Percentiles rank a stretch among this genome's conserved stretches.
Conservation (phyloP, 37 sponge, comb jelly and placozoan genomes). For the Crambe crambe region DNA sequence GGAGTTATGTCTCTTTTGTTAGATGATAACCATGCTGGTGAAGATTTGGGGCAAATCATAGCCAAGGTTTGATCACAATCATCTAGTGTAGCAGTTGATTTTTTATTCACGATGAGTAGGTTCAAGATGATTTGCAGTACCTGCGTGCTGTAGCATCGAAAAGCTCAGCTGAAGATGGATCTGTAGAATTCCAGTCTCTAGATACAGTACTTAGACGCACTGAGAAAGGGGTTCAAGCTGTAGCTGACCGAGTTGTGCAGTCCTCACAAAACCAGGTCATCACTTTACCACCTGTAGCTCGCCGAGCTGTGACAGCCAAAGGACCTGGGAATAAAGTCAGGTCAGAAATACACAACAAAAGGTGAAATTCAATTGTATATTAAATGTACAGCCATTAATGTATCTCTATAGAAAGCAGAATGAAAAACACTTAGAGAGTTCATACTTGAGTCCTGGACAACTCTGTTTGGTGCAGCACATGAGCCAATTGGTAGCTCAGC, state of each 20-base stretch:
- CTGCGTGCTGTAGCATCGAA: slow-evolving; percentile 36
- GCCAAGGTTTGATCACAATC: slow-evolving; percentile 36
- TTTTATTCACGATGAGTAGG: slow-evolving; percentile 8
- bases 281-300: slow-evolving; percentile 57
- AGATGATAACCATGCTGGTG: not conserved
- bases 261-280: slow-evolving; percentile 56
- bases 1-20: not conserved
- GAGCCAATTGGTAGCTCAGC: slow-evolving; percentile 36
- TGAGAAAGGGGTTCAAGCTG: slow-evolving; percentile 65
- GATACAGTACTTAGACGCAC: slow-evolving; percentile 60
- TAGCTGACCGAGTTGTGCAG: slow-evolving; percentile 56
- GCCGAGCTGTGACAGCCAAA: not conserved
- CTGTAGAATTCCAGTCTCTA: slow-evolving; percentile 48
- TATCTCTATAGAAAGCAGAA: too few species aligned
- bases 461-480: slow-evolving; percentile 16
- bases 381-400: too few species aligned
- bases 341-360: not conserved
- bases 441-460: slow-evolving; percentile 34
- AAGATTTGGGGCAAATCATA: slow-evolving; percentile 61
- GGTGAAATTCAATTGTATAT: too few species aligned
- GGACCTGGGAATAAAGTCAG: not conserved
- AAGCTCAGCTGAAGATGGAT: not conserved
- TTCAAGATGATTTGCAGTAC: slow-evolving; percentile 75
- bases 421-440: too few species aligned
- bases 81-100: not conserved